Conservation (phyloP, 2,797 vertebrate species). For the Toxotes lorentzi region DNA sequence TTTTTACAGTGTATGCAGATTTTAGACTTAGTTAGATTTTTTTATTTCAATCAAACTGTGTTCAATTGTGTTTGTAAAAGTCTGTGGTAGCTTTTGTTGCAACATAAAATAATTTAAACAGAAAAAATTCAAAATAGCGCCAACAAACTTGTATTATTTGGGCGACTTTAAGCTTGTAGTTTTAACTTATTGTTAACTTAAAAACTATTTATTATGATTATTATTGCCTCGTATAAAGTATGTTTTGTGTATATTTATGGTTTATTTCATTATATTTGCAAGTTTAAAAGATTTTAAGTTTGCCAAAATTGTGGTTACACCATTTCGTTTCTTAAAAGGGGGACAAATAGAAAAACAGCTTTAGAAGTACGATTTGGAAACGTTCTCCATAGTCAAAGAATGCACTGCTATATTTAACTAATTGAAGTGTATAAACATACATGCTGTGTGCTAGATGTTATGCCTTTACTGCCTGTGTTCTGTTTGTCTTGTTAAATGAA, state of each 20-base stretch:
- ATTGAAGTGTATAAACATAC: conserved; percentile 91
- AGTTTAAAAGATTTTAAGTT: conserved; percentile 94
- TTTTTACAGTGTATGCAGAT: conserved; percentile 91
- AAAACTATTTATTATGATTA: conserved; percentile 96
- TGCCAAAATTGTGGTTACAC: conserved; percentile 95
- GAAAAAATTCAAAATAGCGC: conserved; percentile 94
- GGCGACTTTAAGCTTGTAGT: conserved; percentile 98
- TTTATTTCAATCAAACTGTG: conserved; percentile 92
- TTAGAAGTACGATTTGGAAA: conserved; percentile 91
- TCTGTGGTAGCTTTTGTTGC: conserved; percentile 98
- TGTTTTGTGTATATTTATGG: conserved; percentile 98
- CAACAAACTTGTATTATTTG: conserved; percentile 98
- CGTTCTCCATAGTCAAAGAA: conserved; percentile 92
- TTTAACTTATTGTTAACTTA: conserved; percentile 99
- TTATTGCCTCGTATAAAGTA: conserved; percentile 94
- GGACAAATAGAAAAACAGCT: conserved; percentile 91
- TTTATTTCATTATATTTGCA: conserved; percentile 96
- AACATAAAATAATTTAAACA: conserved; percentile 93
- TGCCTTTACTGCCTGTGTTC: conserved; percentile 93
- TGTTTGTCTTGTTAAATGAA: conserved; percentile 96
- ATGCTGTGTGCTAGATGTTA: conserved; percentile 94
- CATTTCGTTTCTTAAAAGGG: conserved; percentile 93
- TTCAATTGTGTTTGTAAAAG: conserved; percentile 96
- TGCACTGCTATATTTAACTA: conserved; percentile 93
- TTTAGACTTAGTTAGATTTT: conserved; percentile 93